phyloP scores from a whole-genome alignment of 2,113 vertebrate species.

The Pyrgilauda ruficollis region DNA sequence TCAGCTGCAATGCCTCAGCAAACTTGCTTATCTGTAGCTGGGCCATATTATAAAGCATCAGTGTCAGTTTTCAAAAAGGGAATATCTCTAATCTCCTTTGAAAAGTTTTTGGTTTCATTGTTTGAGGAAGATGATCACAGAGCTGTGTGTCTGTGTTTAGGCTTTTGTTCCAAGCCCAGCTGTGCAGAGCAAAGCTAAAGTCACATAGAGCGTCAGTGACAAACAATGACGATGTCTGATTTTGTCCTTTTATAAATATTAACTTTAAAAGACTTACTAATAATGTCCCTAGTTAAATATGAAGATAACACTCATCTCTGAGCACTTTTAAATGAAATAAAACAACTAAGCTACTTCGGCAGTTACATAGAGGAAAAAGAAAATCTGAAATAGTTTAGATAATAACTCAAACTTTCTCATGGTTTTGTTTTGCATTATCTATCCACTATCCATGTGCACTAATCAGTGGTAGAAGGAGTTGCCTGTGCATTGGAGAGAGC shows the following conservation, averaged over 20 bases:
- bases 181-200: background rate
- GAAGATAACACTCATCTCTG: background rate
- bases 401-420: background rate
- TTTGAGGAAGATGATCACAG: background rate
- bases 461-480: background rate
- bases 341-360: background rate
- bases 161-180: background rate
- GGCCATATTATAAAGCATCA: background rate
- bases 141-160: background rate
- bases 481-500: background rate
- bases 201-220: background rate
- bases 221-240: background rate
- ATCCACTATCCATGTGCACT: background rate
- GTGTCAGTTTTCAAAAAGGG: background rate
- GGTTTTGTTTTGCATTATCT: background rate
- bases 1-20: background rate
- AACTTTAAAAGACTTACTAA: background rate
- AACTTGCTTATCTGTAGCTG: background rate
- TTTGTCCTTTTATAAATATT: background rate
- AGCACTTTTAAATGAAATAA: background rate
- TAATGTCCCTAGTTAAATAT: background rate
- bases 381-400: background rate
- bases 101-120: background rate
- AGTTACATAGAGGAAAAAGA: background rate
- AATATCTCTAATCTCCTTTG: background rate